phyloP scores from a whole-genome alignment of 2,888 invertebrate genomes.

The Diplazon laetatorius region DNA sequence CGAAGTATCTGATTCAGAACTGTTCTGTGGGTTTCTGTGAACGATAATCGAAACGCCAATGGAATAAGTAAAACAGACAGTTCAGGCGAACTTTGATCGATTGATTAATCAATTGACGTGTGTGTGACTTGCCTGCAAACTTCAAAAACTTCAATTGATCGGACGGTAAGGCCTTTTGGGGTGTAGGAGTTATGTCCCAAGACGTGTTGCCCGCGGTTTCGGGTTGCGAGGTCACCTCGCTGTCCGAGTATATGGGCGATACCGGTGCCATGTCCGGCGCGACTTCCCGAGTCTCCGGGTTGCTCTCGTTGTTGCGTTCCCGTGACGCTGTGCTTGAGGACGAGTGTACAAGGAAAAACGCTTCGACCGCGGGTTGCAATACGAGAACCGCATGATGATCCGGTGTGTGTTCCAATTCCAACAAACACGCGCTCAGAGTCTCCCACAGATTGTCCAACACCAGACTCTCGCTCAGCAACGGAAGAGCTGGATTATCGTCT shows the following conservation, averaged over 20 bases:
- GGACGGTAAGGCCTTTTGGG: conserved; percentile 82
- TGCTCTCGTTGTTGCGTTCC: conserved; percentile 71
- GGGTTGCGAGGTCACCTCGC: conserved; percentile 74
- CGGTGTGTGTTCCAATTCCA: conserved; percentile 91
- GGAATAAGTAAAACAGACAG: too few relatives aligned
- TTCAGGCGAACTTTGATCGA: too few relatives aligned
- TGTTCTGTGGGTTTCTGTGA: conserved; percentile 91
- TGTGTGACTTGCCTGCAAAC: conserved; percentile 87
- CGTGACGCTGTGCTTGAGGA: conserved; percentile 83
- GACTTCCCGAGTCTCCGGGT: conserved; percentile 75
- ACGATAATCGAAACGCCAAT: not conserved
- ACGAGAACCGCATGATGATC: conserved; percentile 95
- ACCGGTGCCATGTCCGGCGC: conserved; percentile 80
- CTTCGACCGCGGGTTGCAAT: conserved; percentile 93
- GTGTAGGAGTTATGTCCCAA: conserved; percentile 75
- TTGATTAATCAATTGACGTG: too few relatives aligned
- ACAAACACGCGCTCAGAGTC: conserved; percentile 90
- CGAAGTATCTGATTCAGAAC: conserved; percentile 95
- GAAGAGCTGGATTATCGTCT: conserved; percentile 80
- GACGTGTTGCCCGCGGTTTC: conserved; percentile 71
- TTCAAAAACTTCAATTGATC: conserved; percentile 91
- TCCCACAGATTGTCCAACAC: conserved; percentile 90
- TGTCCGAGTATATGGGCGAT: conserved; percentile 79
- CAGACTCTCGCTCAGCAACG: conserved; percentile 88
- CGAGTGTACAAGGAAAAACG: conserved; percentile 94